Percentiles rank a stretch among this genome's conserved stretches.
Conservation (phyloP, 2,797 vertebrate genomes). For the Monodelphis domestica region DNA sequence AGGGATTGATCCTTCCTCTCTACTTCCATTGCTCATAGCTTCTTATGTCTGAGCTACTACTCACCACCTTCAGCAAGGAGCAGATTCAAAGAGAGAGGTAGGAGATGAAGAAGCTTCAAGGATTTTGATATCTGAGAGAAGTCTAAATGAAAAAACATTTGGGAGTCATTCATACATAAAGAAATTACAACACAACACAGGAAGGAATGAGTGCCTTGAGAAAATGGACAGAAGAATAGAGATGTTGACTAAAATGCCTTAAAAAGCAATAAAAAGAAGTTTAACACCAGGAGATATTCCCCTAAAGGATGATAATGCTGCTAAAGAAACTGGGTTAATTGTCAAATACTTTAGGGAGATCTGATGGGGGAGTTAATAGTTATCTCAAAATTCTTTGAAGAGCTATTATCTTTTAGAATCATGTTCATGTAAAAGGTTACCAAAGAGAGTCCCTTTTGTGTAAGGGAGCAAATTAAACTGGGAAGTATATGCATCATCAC, state of each 20-base stretch:
- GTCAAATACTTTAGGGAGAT: constrained; percentile 72
- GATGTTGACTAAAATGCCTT: constrained; percentile 27
- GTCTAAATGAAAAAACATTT: not conserved
- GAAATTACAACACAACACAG: not conserved
- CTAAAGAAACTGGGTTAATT: constrained; percentile 74
- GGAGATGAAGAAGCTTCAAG: not conserved
- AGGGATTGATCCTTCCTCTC: not conserved
- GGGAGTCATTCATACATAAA: not conserved
- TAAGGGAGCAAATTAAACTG: constrained; percentile 60
- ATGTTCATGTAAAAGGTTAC: constrained; percentile 68
- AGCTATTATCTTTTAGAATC: constrained; percentile 73
- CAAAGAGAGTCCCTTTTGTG: constrained; percentile 75
- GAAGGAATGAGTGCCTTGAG: not conserved
- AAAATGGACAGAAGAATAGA: constrained; percentile 27
- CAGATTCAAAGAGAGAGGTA: not conserved
- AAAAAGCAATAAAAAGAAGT: constrained; percentile 24
- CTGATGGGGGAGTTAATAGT: constrained; percentile 75
- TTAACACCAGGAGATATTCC: constrained; percentile 53
- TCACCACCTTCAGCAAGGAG: not conserved
- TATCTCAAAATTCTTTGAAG: constrained; percentile 78
- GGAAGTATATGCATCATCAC: constrained; percentile 53
- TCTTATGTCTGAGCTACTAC: not conserved
- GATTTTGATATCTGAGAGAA: not conserved
- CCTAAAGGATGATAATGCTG: constrained; percentile 68
- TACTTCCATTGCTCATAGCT: not conserved